A percentile compares a stretch with the other conserved stretches of the same genome.
Conservation (phyloP, 2,888 invertebrate species). For the Ennomos fuscantarius region DNA sequence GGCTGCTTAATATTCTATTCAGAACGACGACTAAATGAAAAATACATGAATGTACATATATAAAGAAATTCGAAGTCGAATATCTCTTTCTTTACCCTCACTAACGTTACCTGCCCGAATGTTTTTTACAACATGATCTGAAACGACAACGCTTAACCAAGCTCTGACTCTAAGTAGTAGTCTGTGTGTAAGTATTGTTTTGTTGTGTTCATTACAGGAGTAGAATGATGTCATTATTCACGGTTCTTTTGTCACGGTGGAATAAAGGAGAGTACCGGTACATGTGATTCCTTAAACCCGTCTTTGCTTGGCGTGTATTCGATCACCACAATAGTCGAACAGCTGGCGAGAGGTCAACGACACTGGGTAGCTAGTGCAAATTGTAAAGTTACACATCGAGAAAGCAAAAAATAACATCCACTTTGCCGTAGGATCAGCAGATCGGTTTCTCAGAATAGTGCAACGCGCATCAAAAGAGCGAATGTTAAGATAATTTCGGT, state of each 20-base stretch:
- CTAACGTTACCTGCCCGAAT: slow-evolving; percentile 40
- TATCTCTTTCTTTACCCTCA: slow-evolving; percentile 39
- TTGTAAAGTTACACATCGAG: slow-evolving; percentile 77
- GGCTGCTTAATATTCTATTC: slow-evolving; percentile 67
- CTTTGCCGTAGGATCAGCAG: slow-evolving; percentile 63
- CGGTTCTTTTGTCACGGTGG: slow-evolving; percentile 76
- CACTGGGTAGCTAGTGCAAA: slow-evolving; percentile 75
- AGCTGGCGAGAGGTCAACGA: slow-evolving; percentile 81
- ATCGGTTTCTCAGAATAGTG: slow-evolving; percentile 61
- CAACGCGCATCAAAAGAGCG: slow-evolving; percentile 56
- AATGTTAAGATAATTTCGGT: slow-evolving; percentile 55
- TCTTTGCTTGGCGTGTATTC: slow-evolving; percentile 68
- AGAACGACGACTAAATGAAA: slow-evolving; percentile 54
- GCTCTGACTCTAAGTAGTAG: slow-evolving; percentile 22
- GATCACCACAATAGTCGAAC: slow-evolving; percentile 71
- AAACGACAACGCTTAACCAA: slow-evolving; percentile 42
- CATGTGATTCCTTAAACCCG: slow-evolving; percentile 72
- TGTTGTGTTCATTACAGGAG: slow-evolving; percentile 65
- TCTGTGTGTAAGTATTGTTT: no score
- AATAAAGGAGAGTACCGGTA: slow-evolving; percentile 72
- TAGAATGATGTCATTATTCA: slow-evolving; percentile 80
- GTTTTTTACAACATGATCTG: slow-evolving; percentile 36
- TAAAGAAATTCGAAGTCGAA: slow-evolving; percentile 42
- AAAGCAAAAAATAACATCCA: slow-evolving; percentile 73
- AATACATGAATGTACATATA: slow-evolving; percentile 56